Base-by-base conservation (phyloP, 2,888 invertebrate species). In the Agrypnus murinus region DNA sequence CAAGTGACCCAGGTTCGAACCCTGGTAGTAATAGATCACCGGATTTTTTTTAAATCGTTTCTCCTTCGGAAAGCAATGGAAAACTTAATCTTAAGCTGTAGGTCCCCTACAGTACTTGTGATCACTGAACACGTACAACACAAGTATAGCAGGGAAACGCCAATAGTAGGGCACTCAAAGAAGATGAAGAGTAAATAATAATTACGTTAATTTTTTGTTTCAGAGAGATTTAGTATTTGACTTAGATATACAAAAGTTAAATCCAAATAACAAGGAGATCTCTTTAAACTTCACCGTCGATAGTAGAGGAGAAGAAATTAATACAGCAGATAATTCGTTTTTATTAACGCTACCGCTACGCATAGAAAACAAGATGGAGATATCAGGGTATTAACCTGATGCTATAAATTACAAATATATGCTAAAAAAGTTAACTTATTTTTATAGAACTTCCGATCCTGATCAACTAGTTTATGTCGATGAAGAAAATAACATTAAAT, bases 251-350 rank as follows among this genome's bases (percentile, higher is more conserved):
- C 71, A 72, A 48, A 67, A 69, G 55, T 15, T 78, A 17, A 59
- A 50, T 32, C 65, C 74, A 32, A 57, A 69, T 9, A 48, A 67
- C n/a, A 67, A 70, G 43, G n/a, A 15, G 5, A 43, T 82, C 1
- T n/a, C 40, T 4, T 73, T 81, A 43, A 72, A 77, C 58, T 55
- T 83, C 59, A 76, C 74, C 9, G 77, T 77, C 5, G 69, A 63
- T 10, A 81, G 81, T 64, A 73, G 70, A 40, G 81, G 82, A 40
- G 72, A 75, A 46, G 81, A 82, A 67, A 58, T 72, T 3, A 74
- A 77, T 25, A 53, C 67, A 12, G 55, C 65, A 5, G 78, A 81
- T 63, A 81, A 81, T 65, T 55, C 59, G 0, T n/a, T 76, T 1
- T 36, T 43, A 12, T 34, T 79, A 15, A 53, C 60, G 2, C 55